Evolutionary conservation across 2,888 invertebrate genomes (phyloP).

Genomic region (Pollenia labialis): DNA sequence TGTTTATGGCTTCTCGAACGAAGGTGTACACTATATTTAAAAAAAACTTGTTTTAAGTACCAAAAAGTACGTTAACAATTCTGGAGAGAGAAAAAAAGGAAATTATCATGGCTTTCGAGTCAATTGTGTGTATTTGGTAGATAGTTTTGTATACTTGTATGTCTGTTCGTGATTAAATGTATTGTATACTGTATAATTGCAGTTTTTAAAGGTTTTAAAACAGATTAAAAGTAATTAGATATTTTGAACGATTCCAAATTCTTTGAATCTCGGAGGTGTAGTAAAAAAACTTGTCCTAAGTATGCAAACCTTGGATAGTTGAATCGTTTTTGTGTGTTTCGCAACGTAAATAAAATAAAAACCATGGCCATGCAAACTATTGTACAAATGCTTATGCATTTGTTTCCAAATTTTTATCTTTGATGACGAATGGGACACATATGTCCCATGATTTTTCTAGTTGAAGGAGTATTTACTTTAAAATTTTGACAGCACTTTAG

Average conservation of each 20-base stretch:
- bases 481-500: too few relatives aligned
- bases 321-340: too few relatives aligned
- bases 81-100: not conserved
- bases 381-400: too few relatives aligned
- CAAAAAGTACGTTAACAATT: not conserved
- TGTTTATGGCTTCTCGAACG: not conserved
- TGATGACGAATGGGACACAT: too few relatives aligned
- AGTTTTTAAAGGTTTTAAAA: not conserved
- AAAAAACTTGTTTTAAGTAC: not conserved
- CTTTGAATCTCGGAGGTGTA: too few relatives aligned
- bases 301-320: too few relatives aligned
- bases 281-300: too few relatives aligned
- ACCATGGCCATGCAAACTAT: too few relatives aligned
- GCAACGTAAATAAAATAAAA: too few relatives aligned
- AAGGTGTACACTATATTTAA: not conserved
- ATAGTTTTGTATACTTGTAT: not conserved
- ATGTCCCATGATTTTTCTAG: too few relatives aligned
- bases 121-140: not conserved
- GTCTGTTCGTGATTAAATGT: not conserved
- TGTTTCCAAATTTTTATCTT: too few relatives aligned
- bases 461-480: too few relatives aligned
- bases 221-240: not conserved
- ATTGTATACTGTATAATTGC: not conserved
- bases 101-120: not conserved
- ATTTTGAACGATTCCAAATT: not conserved